These are phyloP conservation scores for Trypoxylon attenuatum DNA, from an alignment of 2,888 invertebrate species.

Conservation along the genomic window DNA sequence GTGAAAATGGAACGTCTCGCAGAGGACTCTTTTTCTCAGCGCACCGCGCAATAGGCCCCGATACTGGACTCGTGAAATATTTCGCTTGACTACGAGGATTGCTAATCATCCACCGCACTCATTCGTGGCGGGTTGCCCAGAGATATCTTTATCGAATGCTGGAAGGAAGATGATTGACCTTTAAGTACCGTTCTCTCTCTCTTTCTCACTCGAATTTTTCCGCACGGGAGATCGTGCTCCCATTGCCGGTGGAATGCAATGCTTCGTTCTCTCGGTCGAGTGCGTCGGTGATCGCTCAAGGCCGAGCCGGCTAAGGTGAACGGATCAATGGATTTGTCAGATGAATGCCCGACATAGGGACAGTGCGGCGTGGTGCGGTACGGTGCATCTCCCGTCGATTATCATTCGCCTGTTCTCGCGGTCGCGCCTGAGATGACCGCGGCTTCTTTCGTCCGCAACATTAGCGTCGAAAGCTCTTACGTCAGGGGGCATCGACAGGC, in stretches of 20 bases:
- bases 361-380: no score
- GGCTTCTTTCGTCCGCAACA: slow-evolving; percentile 11
- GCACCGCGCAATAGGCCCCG: slow-evolving; percentile 8
- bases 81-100: slow-evolving; percentile 15
- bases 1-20: slow-evolving; percentile 15
- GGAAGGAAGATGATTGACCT: slow-evolving; percentile 6
- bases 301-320: slow-evolving; percentile 38
- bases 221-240: slow-evolving; percentile 24
- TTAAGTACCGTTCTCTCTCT: slow-evolving; percentile 37
- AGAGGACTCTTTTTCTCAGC: slow-evolving; percentile 3
- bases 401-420: no score
- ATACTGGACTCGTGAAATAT: slow-evolving; percentile 14
- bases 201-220: no score
- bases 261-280: slow-evolving; percentile 39
- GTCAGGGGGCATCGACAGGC: background rate
- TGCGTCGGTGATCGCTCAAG: slow-evolving; percentile 36
- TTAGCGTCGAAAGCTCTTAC: slow-evolving; percentile 5
- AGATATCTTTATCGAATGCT: background rate
- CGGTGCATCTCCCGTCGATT: slow-evolving; percentile 39
- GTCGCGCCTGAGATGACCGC: slow-evolving; percentile 6
- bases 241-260: slow-evolving; percentile 40
- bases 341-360: slow-evolving; percentile 37
- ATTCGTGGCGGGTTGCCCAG: background rate
- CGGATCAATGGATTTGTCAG: slow-evolving; percentile 50
- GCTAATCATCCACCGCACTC: slow-evolving; percentile 10